Base-by-base conservation (phyloP, 2,888 invertebrate species). In the Charanyca ferruginea region DNA sequence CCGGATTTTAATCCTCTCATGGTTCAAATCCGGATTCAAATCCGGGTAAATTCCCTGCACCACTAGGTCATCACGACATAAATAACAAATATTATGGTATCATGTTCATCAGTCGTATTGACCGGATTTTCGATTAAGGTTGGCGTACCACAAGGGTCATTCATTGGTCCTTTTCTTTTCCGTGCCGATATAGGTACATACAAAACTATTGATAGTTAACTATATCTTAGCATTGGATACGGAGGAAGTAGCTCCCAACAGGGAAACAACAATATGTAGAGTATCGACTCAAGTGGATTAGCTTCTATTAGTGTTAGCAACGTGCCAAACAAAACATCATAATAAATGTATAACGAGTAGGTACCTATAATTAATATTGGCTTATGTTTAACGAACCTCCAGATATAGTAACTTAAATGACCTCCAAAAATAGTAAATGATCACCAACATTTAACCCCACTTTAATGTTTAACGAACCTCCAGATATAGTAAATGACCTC, bases 301-400 rank as follows among this genome's bases (percentile, higher is more conserved):
- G 48, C 53, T 61, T 38, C 48, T 49, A 63, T 51, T 42, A 42
- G 47, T 47, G 18, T 8, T 52, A 73, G 57, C 42, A 53, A 57
- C 35, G 48, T 59, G 54, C 49, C 55, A 67, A 49, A 54, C 63
- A 54, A 66, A 73, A 11, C 35, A 47, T 28, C 49, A 47, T 55
- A 11, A 32, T 41, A 35, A 58, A 54, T 73, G 13, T 45, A 11
- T n/a, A 28, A 61, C 23, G 32, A 6, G 47, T 53, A n/a, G n/a
- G n/a, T n/a, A n/a, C n/a, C n/a, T n/a, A n/a, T n/a, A n/a, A n/a
- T n/a, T n/a, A n/a, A n/a, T n/a, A n/a, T n/a, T n/a, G n/a, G n/a
- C n/a, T n/a, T n/a, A n/a, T n/a, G n/a, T n/a, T n/a, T n/a, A n/a
- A n/a, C n/a, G n/a, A n/a, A n/a, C n/a, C n/a, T n/a, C n/a, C n/a